Base-by-base conservation (phyloP, 2,113 vertebrate genomes). In the Gopherus flavomarginatus region DNA sequence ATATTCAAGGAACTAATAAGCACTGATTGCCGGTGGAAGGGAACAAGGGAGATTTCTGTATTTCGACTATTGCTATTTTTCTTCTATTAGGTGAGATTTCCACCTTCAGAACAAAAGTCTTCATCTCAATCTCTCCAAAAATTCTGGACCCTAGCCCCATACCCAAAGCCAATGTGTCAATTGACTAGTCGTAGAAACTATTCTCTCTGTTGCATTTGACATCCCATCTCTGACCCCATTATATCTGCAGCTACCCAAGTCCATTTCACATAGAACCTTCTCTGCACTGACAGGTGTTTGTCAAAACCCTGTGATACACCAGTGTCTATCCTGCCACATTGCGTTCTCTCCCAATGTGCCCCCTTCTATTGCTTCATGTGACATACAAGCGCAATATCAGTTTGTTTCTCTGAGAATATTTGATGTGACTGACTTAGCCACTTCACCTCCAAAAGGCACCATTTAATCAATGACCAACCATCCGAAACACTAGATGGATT, bases 391-490 rank as follows among this genome's bases (percentile, higher is more conserved):
- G 42, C 1, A 1, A 87, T 59, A 90, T 83, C 87, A 81, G 12
- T 91, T 94, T 94, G 95, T 83, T 94, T 95, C 92, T 94, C 95
- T 1, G 3, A 95, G 79, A 90, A 86, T 57, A 79, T 92, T 95
- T 82, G 94, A 96, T 92, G 81, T 22, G 78, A 82, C 78, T 90
- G 38, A 35, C 83, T 96, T 89, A 83, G 83, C 42, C 78, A 85
- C 84, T 96, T 97, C 96, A 96, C 92, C 91, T 96, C 88, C 91
- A 93, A 0, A 80, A 75, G 53, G 62, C 31, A 83, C 93, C 42
- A 85, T 92, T 83, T 94, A 90, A 96, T 91, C 95, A 95, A 65
- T 93, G 95, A 95, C 91, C 90, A 90, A 31, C 85, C 94, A 97
- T 90, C 92, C 92, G 89, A 92, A 97, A 91, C 94, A 89, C 90